Evolutionary conservation across 2,888 invertebrate genomes (phyloP).

Genomic region (Drosophila kanekoi): DNA sequence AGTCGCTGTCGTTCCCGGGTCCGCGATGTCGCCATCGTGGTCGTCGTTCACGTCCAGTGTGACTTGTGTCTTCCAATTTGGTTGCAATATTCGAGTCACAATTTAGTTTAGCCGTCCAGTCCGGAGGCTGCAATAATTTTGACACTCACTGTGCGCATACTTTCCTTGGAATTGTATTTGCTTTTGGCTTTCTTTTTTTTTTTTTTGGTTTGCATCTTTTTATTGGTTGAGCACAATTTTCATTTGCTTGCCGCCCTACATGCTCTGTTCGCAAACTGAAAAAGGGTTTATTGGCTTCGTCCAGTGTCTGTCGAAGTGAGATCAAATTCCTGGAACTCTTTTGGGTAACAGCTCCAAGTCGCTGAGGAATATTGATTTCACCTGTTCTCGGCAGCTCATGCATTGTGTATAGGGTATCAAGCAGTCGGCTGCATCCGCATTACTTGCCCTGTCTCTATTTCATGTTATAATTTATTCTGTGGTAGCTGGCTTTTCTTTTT

Average conservation of each 20-base stretch:
- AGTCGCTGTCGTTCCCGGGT: too few species aligned
- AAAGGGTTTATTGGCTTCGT: not conserved
- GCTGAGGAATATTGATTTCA: too few species aligned
- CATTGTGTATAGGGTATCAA: conserved; percentile 9
- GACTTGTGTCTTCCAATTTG: conserved; percentile 50
- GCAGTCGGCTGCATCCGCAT: not conserved
- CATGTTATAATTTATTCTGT: conserved; percentile 62
- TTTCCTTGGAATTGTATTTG: conserved; percentile 42
- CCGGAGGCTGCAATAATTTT: conserved; percentile 67
- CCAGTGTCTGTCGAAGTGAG: too few species aligned
- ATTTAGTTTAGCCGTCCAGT: conserved; percentile 12
- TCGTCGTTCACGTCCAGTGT: conserved; percentile 54
- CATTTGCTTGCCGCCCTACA: conserved; percentile 20
- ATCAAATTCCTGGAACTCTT: too few species aligned
- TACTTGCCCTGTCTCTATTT: conserved; percentile 21
- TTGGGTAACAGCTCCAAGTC: too few species aligned
- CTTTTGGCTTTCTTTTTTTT: conserved; percentile 30
- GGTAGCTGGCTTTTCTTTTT: conserved; percentile 23
- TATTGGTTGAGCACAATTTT: conserved; percentile 19
- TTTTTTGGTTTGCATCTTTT: conserved; percentile 16
- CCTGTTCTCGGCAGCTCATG: not conserved
- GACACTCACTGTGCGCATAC: conserved; percentile 64
- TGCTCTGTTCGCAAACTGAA: not conserved
- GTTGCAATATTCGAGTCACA: conserved; percentile 37
- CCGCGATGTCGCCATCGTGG: conserved; percentile 22